A percentile compares a stretch with the other conserved stretches of the same genome.
phyloP scores from a whole-genome alignment of 2,888 invertebrate species.

The Odontomyia ornata region DNA sequence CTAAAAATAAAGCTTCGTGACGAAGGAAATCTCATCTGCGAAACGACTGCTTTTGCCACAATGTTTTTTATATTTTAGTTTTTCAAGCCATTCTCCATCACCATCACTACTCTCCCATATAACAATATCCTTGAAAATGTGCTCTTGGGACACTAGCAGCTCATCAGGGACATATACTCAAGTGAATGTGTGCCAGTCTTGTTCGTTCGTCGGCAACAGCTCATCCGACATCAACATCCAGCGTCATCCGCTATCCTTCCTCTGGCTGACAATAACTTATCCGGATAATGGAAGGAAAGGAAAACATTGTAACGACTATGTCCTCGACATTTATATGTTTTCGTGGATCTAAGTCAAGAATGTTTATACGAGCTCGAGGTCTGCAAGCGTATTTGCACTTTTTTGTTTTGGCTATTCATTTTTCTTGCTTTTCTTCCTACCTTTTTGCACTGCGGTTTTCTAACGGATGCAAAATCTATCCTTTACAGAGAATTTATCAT shows the following conservation, averaged over 20 bases:
- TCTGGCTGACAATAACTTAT: not conserved
- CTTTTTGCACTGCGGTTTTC: not conserved
- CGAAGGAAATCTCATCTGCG: slow-evolving; percentile 1
- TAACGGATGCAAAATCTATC: not conserved
- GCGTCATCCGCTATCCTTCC: not conserved
- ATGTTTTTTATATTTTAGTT: too few relatives aligned
- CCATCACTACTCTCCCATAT: slow-evolving; percentile 4
- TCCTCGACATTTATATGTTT: slow-evolving; percentile 7
- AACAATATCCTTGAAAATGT: slow-evolving; percentile 9
- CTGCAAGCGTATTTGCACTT: too few relatives aligned
- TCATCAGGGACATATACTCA: slow-evolving; percentile 7
- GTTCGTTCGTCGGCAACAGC: not conserved
- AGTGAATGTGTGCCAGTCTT: not conserved
- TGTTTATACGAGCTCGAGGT: not conserved
- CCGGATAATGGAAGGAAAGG: not conserved
- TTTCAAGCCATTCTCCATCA: not conserved
- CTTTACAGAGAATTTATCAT: not conserved
- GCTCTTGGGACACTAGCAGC: slow-evolving; percentile 3
- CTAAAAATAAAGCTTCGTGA: slow-evolving; percentile 9
- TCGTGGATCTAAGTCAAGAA: slow-evolving; percentile 5
- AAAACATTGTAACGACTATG: slow-evolving; percentile 9
- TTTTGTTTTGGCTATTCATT: too few relatives aligned
- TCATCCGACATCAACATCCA: slow-evolving; percentile 1
- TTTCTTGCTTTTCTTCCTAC: not conserved
- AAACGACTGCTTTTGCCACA: not conserved